Evolutionary conservation across 1,140 invertebrate genomes (phyloP).

Genomic region (Tetragnatha versicolor): DNA sequence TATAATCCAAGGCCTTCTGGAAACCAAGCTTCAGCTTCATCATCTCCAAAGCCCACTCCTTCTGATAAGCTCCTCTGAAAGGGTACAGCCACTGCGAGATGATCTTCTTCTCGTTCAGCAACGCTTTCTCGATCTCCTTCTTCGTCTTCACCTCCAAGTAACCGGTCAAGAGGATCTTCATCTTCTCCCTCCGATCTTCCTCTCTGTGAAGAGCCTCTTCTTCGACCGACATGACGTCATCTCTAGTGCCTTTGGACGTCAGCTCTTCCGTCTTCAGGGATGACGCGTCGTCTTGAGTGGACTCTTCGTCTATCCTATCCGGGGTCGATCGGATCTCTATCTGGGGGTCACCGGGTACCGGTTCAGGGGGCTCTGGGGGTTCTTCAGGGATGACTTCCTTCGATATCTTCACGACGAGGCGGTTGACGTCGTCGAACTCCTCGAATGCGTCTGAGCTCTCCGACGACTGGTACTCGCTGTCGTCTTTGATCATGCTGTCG

Average conservation of each 20-base stretch:
- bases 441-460: not conserved
- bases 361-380: not conserved
- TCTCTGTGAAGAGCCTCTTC: conserved; percentile 29
- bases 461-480: not conserved
- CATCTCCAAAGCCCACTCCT: conserved; percentile 39
- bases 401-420: not conserved
- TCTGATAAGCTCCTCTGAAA: conserved; percentile 15
- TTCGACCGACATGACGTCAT: not conserved
- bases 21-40: conserved; percentile 33
- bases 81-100: conserved; percentile 37
- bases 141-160: conserved; percentile 36
- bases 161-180: conserved; percentile 23
- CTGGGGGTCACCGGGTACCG: not conserved
- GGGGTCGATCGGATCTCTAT: not conserved
- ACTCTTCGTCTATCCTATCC: not conserved
- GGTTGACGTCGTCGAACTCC: not conserved
- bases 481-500: not conserved
- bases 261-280: not conserved
- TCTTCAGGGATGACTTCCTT: not conserved
- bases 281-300: not conserved
- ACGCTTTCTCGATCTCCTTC: conserved; percentile 44
- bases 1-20: conserved; percentile 35
- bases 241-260: not conserved
- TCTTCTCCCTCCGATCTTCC: conserved; percentile 36
- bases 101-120: conserved; percentile 46